Percentiles rank a stretch among this genome's conserved stretches.
Conservation (phyloP, 2,888 invertebrate species). For the Drosophila crucigera region DNA sequence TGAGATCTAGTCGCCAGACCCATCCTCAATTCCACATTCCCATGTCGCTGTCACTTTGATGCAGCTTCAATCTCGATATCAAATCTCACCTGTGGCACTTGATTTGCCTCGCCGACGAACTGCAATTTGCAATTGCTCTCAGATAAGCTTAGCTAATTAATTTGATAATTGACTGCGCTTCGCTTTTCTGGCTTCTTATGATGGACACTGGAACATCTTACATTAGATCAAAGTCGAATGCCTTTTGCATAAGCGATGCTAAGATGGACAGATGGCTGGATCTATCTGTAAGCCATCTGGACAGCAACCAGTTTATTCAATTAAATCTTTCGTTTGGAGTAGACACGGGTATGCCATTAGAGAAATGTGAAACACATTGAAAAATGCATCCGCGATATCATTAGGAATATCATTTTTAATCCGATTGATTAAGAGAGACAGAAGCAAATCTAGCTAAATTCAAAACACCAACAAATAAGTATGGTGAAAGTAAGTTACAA, state of each 20-base stretch:
- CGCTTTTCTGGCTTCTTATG: conserved; percentile 27
- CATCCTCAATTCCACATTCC: background rate
- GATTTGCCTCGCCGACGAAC: conserved; percentile 35
- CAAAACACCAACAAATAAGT: background rate
- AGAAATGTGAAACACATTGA: background rate
- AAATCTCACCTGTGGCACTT: conserved; percentile 47
- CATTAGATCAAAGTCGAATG: conserved; percentile 47
- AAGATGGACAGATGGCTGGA: conserved; percentile 4
- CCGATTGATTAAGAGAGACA: background rate
- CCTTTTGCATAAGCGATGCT: conserved; percentile 19
- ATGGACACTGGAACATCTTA: conserved; percentile 27
- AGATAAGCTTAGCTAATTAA: conserved; percentile 76
- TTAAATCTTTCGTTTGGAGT: conserved; percentile 13
- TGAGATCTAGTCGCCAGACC: conserved; percentile 21
- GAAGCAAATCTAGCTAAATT: background rate
- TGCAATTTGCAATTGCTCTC: conserved; percentile 57
- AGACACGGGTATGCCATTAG: background rate
- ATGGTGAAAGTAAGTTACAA: background rate
- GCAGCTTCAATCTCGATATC: conserved; percentile 30
- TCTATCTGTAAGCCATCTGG: conserved; percentile 16
- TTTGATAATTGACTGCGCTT: conserved; percentile 71
- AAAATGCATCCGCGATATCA: background rate
- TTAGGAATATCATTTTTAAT: background rate
- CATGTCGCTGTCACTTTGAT: conserved; percentile 47
- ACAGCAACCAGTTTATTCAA: conserved; percentile 24